Evolutionary conservation across 1,140 invertebrate genomes (phyloP).

Genomic region (Batillaria attramentaria): DNA sequence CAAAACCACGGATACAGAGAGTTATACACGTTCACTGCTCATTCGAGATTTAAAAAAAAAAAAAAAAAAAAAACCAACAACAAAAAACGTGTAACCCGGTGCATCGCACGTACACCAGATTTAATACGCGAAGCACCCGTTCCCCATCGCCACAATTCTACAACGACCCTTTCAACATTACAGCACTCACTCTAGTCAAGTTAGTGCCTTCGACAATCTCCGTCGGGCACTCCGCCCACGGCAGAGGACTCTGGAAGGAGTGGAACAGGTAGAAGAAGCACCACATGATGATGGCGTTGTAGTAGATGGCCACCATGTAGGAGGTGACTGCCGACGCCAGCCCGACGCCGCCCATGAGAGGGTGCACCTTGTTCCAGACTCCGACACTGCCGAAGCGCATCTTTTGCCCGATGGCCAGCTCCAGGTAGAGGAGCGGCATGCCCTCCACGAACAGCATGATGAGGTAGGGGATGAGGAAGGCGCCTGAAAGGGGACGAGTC

Average conservation of each 20-base stretch:
- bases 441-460: conserved; percentile 65
- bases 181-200: conserved; percentile 33
- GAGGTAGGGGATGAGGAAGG: conserved; percentile 66
- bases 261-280: conserved; percentile 90
- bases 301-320: conserved; percentile 98
- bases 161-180: neutral
- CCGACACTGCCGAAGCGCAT: conserved; percentile 56
- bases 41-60: too few relatives aligned
- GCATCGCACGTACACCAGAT: too few relatives aligned
- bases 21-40: too few relatives aligned
- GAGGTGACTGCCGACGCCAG: conserved; percentile 97
- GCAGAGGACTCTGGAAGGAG: conserved; percentile 77
- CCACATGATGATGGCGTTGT: conserved; percentile 98
- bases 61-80: too few relatives aligned
- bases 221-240: conserved; percentile 89
- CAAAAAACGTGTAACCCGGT: too few relatives aligned
- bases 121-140: too few relatives aligned
- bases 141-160: neutral
- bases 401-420: conserved; percentile 63
- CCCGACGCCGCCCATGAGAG: conserved; percentile 82
- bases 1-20: too few relatives aligned
- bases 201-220: conserved; percentile 42
- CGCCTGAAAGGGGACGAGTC: conserved; percentile 51
- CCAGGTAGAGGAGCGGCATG: conserved; percentile 63
- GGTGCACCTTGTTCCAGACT: conserved; percentile 61